Evolutionary conservation across 2,113 vertebrate species (phyloP).

Genomic region (Lipotes vexillifer): DNA sequence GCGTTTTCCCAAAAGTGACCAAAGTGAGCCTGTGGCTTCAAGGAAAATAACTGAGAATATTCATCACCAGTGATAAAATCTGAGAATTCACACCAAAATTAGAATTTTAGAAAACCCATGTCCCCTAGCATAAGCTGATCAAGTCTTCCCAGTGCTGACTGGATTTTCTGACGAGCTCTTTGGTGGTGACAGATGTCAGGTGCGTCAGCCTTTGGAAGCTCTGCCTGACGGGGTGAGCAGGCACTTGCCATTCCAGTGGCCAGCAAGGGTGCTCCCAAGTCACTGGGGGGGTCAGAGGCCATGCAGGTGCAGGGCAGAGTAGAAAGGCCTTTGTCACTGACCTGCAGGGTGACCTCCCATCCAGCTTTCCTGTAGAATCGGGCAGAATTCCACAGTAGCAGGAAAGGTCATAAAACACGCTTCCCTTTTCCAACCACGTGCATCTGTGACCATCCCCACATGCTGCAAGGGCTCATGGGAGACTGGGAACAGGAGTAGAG

Average conservation of each 20-base stretch:
- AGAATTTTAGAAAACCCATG: background rate
- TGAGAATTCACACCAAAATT: background rate
- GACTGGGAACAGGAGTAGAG: background rate
- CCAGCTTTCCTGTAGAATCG: background rate
- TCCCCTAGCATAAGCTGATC: background rate
- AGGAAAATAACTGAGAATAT: background rate
- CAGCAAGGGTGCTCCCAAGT: background rate
- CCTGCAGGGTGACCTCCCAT: background rate
- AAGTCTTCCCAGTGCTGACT: background rate
- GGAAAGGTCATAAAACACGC: background rate
- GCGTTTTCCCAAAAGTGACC: background rate
- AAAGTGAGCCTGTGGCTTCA: background rate
- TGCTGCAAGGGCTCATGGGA: fast-evolving
- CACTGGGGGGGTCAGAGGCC: background rate
- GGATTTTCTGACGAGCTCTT: background rate
- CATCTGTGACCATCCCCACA: too few species aligned
- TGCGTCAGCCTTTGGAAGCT: background rate
- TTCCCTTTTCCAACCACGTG: background rate
- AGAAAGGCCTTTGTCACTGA: background rate
- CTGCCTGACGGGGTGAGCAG: background rate
- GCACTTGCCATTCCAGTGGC: background rate
- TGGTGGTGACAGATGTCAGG: background rate
- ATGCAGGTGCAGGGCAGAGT: background rate
- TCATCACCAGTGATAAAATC: background rate
- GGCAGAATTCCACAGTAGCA: background rate